Percentiles rank a stretch among this genome's conserved stretches.
Conservation (phyloP, 2,113 vertebrate genomes). For the Antigone vipio region DNA sequence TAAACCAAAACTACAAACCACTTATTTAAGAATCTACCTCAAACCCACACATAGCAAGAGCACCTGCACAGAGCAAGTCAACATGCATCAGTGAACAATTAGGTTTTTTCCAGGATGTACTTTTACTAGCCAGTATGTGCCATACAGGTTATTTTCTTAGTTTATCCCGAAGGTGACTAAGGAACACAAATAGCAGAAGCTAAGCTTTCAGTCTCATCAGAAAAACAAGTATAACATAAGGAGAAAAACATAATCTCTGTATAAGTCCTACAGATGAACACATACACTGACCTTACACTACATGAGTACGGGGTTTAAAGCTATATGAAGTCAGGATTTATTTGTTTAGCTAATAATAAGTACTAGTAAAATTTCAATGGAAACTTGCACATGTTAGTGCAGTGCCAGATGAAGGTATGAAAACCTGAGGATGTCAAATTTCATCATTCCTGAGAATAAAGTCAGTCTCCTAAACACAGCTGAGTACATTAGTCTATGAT, state of each 20-base stretch:
- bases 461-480: neutral
- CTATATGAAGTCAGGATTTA: neutral
- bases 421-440: neutral
- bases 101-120: rapidly evolving
- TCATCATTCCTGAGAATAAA: neutral
- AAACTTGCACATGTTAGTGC: neutral
- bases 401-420: neutral
- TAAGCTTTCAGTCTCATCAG: neutral
- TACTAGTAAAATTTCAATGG: neutral
- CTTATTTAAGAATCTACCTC: neutral
- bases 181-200: neutral
- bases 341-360: neutral
- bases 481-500: neutral
- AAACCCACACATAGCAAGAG: neutral
- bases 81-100: neutral
- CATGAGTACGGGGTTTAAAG: neutral
- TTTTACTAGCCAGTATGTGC: neutral
- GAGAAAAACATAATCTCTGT: no score
- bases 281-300: neutral
- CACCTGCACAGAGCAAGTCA: neutral
- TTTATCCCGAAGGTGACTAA: neutral
- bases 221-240: neutral
- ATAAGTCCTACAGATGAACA: neutral
- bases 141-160: neutral
- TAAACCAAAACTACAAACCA: neutral